A percentile compares a stretch with the other conserved stretches of the same genome.
These are phyloP conservation scores for Athalia rosae DNA, from an alignment of 2,888 invertebrate species.

Conservation along the genomic window DNA sequence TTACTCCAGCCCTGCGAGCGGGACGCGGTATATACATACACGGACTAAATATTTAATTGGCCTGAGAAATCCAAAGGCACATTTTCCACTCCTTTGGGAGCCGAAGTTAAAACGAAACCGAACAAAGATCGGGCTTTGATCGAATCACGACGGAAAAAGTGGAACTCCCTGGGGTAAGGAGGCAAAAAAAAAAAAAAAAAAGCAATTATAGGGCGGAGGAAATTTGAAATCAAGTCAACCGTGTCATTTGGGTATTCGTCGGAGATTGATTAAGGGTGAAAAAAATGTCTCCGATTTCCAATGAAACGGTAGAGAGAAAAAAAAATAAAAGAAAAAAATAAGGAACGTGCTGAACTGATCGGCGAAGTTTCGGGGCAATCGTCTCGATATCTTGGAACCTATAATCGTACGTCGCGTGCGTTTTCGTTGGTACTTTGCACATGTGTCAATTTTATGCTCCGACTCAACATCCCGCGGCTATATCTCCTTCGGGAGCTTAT, in stretches of 20 bases:
- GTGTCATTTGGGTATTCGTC: background rate
- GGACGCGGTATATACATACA: too few species aligned
- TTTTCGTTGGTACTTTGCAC: background rate
- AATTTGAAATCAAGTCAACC: slow-evolving; percentile 1
- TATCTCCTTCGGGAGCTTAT: slow-evolving; percentile 18
- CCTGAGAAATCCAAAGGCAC: background rate
- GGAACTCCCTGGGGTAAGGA: slow-evolving; percentile 23
- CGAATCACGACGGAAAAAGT: slow-evolving; percentile 25
- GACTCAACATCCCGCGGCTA: background rate
- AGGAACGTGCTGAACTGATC: too few species aligned
- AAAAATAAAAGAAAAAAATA: too few species aligned
- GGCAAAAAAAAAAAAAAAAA: slow-evolving; percentile 22
- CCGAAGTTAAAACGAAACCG: background rate
- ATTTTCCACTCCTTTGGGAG: background rate
- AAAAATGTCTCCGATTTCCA: background rate
- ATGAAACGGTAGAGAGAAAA: background rate
- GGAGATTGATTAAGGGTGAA: background rate
- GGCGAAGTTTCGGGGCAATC: background rate
- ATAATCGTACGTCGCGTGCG: too few species aligned
- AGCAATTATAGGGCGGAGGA: slow-evolving; percentile 28
- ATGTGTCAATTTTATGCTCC: slow-evolving; percentile 1
- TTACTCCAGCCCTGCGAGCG: background rate
- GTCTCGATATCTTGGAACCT: too few species aligned
- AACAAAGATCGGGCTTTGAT: slow-evolving; percentile 19
- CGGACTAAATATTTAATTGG: slow-evolving; percentile 37